Evolutionary conservation across 2,888 invertebrate genomes (phyloP).

Genomic region (Mongoloraphidia duomilia): DNA sequence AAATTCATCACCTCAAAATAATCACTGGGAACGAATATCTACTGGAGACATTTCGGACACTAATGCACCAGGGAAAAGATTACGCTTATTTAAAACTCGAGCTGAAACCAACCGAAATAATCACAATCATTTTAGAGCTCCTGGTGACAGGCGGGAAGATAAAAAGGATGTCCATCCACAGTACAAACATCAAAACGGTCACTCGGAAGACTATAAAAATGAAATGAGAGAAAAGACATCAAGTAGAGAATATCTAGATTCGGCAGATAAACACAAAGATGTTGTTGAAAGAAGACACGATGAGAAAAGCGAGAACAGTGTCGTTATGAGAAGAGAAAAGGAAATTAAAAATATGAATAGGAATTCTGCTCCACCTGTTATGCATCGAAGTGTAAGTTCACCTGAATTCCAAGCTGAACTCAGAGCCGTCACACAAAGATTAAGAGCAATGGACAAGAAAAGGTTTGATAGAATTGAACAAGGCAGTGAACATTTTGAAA

Average conservation of each 20-base stretch:
- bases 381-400: constrained; percentile 30
- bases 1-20: constrained; percentile 43
- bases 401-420: constrained; percentile 40
- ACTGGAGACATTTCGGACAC: constrained; percentile 30
- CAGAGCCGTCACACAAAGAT: constrained; percentile 27
- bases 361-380: constrained; percentile 25
- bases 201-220: no score
- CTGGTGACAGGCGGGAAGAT: constrained; percentile 3
- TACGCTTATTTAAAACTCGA: constrained; percentile 59
- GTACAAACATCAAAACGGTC: constrained; percentile 1
- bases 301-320: background rate
- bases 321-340: constrained; percentile 1
- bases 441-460: constrained; percentile 16
- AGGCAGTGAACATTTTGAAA: constrained; percentile 19
- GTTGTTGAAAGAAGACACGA: no score
- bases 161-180: constrained; percentile 9
- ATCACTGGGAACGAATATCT: constrained; percentile 32
- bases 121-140: constrained; percentile 23
- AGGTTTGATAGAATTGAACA: constrained; percentile 15
- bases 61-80: constrained; percentile 33
- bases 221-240: no score
- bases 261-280: no score
- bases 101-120: constrained; percentile 48
- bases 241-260: no score
- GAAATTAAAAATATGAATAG: constrained; percentile 14